Evolutionary conservation across 2,113 vertebrate genomes (phyloP).

Genomic region (Orycteropus afer): DNA sequence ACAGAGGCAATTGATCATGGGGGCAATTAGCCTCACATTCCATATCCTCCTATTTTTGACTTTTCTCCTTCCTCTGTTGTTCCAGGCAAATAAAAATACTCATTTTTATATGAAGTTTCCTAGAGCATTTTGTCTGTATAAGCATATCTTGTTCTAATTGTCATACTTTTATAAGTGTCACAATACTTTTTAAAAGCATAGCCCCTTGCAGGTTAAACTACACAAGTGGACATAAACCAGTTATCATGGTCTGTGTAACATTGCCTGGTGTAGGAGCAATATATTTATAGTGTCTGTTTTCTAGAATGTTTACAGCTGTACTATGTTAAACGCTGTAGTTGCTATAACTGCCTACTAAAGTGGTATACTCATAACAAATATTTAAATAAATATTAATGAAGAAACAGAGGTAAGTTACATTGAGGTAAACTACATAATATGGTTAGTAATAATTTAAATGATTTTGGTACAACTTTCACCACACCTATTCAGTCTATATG

Average conservation of each 20-base stretch:
- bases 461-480: not conserved
- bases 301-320: not conserved
- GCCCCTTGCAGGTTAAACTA: not conserved
- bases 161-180: not conserved
- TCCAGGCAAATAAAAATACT: too few species aligned
- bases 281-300: not conserved
- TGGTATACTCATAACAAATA: not conserved
- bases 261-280: not conserved
- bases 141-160: not conserved
- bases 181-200: not conserved
- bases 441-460: conserved; percentile 1
- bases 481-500: too few species aligned
- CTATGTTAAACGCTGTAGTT: not conserved
- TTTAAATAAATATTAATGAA: conserved; percentile 7
- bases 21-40: too few species aligned
- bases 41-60: too few species aligned
- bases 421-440: not conserved
- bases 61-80: too few species aligned
- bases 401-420: not conserved
- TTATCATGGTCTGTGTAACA: not conserved
- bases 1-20: too few species aligned
- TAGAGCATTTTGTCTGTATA: not conserved
- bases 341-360: not conserved
- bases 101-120: not conserved
- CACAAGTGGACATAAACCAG: not conserved